Conservation (phyloP, 2,888 invertebrate genomes). For the Cylindroiulus punctatus region DNA sequence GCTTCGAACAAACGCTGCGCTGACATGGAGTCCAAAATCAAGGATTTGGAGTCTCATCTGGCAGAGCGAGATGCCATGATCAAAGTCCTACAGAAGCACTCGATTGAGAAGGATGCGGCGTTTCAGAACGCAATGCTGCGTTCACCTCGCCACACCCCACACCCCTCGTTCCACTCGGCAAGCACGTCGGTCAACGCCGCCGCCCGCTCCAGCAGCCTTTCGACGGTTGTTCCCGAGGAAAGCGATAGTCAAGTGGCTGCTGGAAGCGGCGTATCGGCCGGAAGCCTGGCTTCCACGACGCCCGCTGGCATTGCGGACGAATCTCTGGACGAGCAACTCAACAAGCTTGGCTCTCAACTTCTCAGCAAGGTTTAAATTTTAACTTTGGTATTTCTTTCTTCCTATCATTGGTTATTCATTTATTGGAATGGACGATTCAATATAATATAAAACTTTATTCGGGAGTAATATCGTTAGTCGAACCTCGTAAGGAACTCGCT, state of each 20-base stretch:
- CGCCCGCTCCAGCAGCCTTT: slow-evolving; percentile 34
- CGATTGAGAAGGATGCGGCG: slow-evolving; percentile 63
- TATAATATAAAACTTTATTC: not conserved
- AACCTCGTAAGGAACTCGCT: too few relatives aligned
- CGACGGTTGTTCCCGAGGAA: slow-evolving; percentile 31
- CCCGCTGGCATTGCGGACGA: not conserved
- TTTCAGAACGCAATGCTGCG: slow-evolving; percentile 62
- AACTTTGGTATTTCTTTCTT: not conserved
- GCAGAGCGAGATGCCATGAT: slow-evolving; percentile 92
- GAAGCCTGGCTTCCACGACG: not conserved
- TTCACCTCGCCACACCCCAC: slow-evolving; percentile 63
- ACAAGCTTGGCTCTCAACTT: slow-evolving; percentile 82
- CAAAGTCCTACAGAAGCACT: slow-evolving; percentile 76
- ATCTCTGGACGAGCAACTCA: slow-evolving; percentile 76
- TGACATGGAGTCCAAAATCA: slow-evolving; percentile 81
- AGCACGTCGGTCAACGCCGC: slow-evolving; percentile 19
- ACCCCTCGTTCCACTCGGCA: slow-evolving; percentile 60
- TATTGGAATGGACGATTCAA: not conserved
- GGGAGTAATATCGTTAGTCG: too few relatives aligned
- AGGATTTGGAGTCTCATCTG: slow-evolving; percentile 86
- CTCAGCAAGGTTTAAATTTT: slow-evolving; percentile 61
- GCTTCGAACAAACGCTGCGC: slow-evolving; percentile 85
- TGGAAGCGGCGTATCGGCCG: not conserved
- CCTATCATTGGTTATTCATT: not conserved
- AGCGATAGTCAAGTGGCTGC: not conserved